Evolutionary conservation across 2,113 vertebrate genomes (phyloP).

Genomic region (Clupea harengus): DNA sequence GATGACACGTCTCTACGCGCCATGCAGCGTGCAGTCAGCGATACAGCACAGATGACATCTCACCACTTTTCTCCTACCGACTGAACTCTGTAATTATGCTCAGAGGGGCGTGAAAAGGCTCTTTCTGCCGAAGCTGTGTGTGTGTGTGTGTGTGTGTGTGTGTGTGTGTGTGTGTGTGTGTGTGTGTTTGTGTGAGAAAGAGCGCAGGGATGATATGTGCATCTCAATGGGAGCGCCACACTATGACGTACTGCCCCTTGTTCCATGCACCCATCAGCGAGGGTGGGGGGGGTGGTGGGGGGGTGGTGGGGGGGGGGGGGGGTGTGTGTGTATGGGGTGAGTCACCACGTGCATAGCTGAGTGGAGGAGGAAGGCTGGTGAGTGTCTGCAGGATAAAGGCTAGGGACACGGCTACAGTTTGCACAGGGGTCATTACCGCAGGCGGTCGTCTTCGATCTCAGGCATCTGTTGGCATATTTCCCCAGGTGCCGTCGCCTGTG

Average conservation of each 20-base stretch:
- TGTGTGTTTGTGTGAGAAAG: not conserved
- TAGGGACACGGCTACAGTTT: not conserved
- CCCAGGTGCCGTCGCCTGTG: not conserved
- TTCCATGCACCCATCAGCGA: not conserved
- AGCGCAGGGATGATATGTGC: not conserved
- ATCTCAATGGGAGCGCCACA: not conserved
- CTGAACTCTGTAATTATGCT: not conserved
- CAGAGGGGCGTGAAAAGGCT: conserved; percentile 1
- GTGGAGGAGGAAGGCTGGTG: not conserved
- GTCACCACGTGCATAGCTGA: not conserved
- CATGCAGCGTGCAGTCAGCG: not conserved
- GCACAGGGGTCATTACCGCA: not conserved
- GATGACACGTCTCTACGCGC: not conserved
- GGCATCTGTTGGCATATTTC: not conserved
- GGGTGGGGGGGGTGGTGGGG: too few species aligned
- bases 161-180: not conserved
- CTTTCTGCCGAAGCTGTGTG: not conserved
- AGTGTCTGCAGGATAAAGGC: not conserved
- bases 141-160: not conserved
- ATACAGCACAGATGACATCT: not conserved
- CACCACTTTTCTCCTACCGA: not conserved
- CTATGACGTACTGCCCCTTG: not conserved
- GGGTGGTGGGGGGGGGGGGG: too few species aligned
- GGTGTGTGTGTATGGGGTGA: not conserved
- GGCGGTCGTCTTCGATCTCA: not conserved